phyloP scores from a whole-genome alignment of 2,888 invertebrate genomes.

The Meteorus cinctellus region DNA sequence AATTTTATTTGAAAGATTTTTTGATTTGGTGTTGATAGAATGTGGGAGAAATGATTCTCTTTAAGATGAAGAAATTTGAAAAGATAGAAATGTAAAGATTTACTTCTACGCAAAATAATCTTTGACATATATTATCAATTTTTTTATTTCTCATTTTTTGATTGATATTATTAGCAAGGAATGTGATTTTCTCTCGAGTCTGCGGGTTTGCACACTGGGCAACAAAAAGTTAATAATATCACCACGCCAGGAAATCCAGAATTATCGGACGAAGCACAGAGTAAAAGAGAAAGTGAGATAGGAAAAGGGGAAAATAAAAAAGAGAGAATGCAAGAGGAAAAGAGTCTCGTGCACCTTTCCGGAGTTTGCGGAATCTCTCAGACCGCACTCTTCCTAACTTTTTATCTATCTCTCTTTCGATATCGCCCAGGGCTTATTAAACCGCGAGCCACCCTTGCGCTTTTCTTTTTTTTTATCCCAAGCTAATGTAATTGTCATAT shows the following conservation, averaged over 20 bases:
- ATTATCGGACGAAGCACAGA: conserved; percentile 6
- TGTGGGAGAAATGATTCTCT: too few relatives aligned
- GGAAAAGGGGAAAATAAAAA: background rate
- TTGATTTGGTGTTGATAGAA: too few relatives aligned
- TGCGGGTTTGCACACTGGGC: background rate
- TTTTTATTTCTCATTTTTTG: background rate
- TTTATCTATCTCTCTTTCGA: conserved; percentile 7
- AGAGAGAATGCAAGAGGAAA: background rate
- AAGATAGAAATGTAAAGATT: too few relatives aligned
- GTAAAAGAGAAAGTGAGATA: background rate
- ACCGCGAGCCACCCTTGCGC: conserved; percentile 42
- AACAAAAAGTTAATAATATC: conserved; percentile 30
- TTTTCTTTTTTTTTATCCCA: conserved; percentile 20
- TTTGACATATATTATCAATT: background rate
- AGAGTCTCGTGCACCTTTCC: conserved; percentile 13
- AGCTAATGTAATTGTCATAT: conserved; percentile 53
- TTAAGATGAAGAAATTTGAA: too few relatives aligned
- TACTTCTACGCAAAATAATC: too few relatives aligned
- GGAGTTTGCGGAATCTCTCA: conserved; percentile 4
- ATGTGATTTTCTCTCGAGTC: background rate
- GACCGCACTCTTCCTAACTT: background rate
- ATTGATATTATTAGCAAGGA: too few relatives aligned
- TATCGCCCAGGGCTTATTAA: conserved; percentile 50
- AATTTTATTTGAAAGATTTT: too few relatives aligned
- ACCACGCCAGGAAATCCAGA: conserved; percentile 14